Base-by-base conservation (phyloP, 2,113 vertebrate species). In the Podiceps cristatus region DNA sequence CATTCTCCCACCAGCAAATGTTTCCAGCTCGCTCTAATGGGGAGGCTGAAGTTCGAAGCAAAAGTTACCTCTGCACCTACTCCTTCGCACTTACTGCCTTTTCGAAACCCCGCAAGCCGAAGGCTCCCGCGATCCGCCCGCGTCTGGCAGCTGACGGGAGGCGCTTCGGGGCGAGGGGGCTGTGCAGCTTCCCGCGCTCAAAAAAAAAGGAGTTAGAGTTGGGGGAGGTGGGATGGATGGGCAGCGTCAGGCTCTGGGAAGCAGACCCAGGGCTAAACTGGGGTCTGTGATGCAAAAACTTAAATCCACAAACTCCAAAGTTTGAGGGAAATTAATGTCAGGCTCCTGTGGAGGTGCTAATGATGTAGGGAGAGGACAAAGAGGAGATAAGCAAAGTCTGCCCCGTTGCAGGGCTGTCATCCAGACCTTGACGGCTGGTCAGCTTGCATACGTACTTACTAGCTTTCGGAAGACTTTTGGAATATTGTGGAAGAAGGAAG, bases 1-100 rank as follows among this genome's bases (percentile, higher is more conserved):
- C 88, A 1, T 80, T 98, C 97, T 96, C 97, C 97, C 94, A 97
- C 97, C 88, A 91, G 93, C 78, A 69, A 92, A 93, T 27, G 95
- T 77, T 97, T 95, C 97, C 83, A 49, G 90, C 92, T 88, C 7
- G 1, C 83, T 83, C 64, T 68, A 88, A 84, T 12, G 82, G 91
- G 76, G 86, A 95, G 81, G 58, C 28, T 90, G 87, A 87, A 83
- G 80, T 29, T 95, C 12, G 56, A 11, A 60, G 93, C 6, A 19
- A 5, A 42, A 85, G 63, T 76, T 95, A 42, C 92, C 90, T 84
- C 91, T 35, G 42, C 68, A 31, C 88, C 90, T 72, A 23, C 94
- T 94, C 87, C 60, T 75, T 81, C 12, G 2, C 11, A 0, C 78
- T 89, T 6, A 3, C 72, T 11, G 83, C 87, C 53, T 95, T 71